Evolutionary conservation across 2,113 vertebrate genomes (phyloP).

Genomic region (Silurus meridionalis): DNA sequence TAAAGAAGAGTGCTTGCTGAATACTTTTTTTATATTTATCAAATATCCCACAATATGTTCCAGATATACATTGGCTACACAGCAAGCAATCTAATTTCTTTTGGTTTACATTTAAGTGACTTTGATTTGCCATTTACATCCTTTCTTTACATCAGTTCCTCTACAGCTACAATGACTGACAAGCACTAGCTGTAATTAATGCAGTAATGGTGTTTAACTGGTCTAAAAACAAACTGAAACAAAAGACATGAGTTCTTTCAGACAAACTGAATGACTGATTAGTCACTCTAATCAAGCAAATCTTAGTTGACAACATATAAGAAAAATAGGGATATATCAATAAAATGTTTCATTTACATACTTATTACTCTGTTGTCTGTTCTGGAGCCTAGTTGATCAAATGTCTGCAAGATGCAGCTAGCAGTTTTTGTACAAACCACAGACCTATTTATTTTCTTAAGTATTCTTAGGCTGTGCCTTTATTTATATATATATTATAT

Average conservation of each 20-base stretch:
- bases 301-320: not conserved
- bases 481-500: no score
- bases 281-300: not conserved
- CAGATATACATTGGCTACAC: not conserved
- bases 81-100: not conserved
- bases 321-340: not conserved
- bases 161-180: not conserved
- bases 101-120: no score
- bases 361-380: no score
- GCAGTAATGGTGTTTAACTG: not conserved
- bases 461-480: no score
- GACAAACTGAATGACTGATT: not conserved
- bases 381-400: no score
- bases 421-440: no score
- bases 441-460: no score
- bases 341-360: no score
- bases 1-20: not conserved
- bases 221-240: not conserved
- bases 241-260: not conserved
- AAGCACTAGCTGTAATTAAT: not conserved
- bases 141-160: not conserved
- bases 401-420: no score
- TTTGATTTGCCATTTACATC: not conserved
- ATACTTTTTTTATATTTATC: not conserved
- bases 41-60: not conserved